Evolutionary conservation across 2,797 vertebrate species (phyloP).

Genomic region (Amazonetta brasiliensis): DNA sequence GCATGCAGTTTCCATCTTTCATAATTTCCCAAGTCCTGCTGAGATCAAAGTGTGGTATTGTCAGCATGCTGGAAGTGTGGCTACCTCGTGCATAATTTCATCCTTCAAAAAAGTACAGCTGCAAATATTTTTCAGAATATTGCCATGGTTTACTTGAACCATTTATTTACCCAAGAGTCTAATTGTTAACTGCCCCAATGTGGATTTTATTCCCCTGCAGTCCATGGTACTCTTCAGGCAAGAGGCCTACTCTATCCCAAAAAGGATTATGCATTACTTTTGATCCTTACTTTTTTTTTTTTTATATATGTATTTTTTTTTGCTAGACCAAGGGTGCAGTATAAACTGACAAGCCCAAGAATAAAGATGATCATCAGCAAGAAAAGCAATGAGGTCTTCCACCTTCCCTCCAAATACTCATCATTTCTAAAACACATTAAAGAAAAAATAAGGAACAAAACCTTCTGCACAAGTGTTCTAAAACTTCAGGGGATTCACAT

Average conservation of each 20-base stretch:
- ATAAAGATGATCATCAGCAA: neutral
- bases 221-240: neutral
- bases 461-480: neutral
- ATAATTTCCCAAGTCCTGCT: neutral
- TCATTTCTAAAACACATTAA: neutral
- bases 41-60: neutral
- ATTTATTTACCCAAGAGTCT: neutral
- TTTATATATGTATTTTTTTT: neutral
- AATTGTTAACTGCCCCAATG: neutral
- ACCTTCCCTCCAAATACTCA: too few relatives aligned
- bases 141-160: neutral
- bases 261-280: neutral
- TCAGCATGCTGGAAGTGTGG: accelerated
- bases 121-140: neutral
- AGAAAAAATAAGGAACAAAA: neutral
- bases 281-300: neutral
- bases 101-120: neutral
- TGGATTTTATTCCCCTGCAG: neutral
- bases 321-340: neutral
- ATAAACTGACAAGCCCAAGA: neutral
- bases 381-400: neutral
- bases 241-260: neutral
- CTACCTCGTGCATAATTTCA: neutral
- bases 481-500: neutral
- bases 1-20: neutral